A percentile compares a stretch with the other conserved stretches of the same genome.
Evolutionary conservation across 2,797 vertebrate species (phyloP).

Genomic region (Sebastiscus tertius): DNA sequence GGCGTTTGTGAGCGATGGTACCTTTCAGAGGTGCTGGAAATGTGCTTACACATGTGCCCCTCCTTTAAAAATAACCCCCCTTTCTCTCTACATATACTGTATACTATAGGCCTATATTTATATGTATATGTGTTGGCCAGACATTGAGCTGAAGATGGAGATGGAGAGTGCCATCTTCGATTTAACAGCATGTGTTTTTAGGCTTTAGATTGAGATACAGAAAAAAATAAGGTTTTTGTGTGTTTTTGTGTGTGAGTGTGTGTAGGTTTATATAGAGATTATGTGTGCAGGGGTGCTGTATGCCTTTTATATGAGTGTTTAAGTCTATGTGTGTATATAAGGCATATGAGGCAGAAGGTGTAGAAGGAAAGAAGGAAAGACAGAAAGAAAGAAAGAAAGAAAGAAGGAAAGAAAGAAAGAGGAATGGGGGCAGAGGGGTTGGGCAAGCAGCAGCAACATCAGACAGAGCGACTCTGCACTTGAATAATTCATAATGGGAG

Average conservation of each 20-base stretch:
- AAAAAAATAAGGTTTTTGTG: not conserved
- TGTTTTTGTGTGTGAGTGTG: not conserved
- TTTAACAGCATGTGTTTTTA: conserved; percentile 3
- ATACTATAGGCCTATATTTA: not conserved
- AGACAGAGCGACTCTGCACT: conserved; percentile 78
- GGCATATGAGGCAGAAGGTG: not conserved
- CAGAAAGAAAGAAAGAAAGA: conserved; percentile 19
- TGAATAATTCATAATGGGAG: conserved; percentile 86
- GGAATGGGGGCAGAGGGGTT: conserved; percentile 72
- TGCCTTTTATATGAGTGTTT: not conserved
- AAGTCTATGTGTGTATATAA: not conserved
- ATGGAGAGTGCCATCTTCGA: conserved; percentile 15
- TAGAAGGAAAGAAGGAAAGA: not conserved
- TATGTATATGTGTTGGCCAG: not conserved
- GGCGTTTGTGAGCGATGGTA: conserved; percentile 66
- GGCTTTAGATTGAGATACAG: not conserved
- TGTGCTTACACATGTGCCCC: conserved; percentile 53
- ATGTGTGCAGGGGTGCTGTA: not conserved
- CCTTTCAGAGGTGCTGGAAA: conserved; percentile 68
- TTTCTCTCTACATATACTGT: not conserved
- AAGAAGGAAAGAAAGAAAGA: conserved; percentile 32
- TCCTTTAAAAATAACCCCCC: conserved; percentile 44
- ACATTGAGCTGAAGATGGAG: conserved; percentile 13
- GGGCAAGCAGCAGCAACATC: conserved; percentile 72
- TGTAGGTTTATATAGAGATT: not conserved